Evolutionary conservation across 1,140 invertebrate genomes (phyloP), one percentile per base, ranked within the genome.

Genomic region (Neuroterus valhalla): DNA sequence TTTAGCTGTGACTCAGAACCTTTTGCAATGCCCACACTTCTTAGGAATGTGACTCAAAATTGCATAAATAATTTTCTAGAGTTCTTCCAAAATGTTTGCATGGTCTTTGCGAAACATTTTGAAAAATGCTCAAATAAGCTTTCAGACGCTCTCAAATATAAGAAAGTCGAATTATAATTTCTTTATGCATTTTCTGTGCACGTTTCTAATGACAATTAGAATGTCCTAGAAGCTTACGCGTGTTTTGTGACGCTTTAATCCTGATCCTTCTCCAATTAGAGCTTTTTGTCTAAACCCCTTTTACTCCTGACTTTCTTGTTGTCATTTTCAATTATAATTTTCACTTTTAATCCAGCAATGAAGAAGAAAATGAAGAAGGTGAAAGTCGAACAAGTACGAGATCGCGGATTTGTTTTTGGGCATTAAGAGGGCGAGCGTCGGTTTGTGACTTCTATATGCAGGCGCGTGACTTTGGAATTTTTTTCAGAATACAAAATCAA

Each of bases 341-440:
- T 71, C 43, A 31, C 14, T 43, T 10, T 62, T 62, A 44, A 38
- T 62, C n/a, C 44, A 42, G 15, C 62, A 31, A 50, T n/a, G 26
- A 21, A 43, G 26, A 38, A 38, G 71, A 42, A 70, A 69, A 70
- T 43, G 68, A 78, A 75, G 68, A 72, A 55, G 43, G 17, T 66
- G 70, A 68, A 75, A 68, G 44, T 68, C 70, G 66, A 66, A 46
- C 46, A 71, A 31, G 50, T 48, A 68, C 44, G 23, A 74, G 21
- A 55, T 71, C 23, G 55, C 55, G 50, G 15, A 45, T 31, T 68
- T 70, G 11, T 45, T 48, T 55, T 69, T 70, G 72, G 72, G 72
- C 66, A 72, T 78, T 74, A 72, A 69, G 72, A 48, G 67, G 66
- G 70, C 69, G 62, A 68, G 70, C 72, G 76, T 68, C 71, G 68